phyloP scores from a whole-genome alignment of 2,113 vertebrate species.

The Rhineura floridana region DNA sequence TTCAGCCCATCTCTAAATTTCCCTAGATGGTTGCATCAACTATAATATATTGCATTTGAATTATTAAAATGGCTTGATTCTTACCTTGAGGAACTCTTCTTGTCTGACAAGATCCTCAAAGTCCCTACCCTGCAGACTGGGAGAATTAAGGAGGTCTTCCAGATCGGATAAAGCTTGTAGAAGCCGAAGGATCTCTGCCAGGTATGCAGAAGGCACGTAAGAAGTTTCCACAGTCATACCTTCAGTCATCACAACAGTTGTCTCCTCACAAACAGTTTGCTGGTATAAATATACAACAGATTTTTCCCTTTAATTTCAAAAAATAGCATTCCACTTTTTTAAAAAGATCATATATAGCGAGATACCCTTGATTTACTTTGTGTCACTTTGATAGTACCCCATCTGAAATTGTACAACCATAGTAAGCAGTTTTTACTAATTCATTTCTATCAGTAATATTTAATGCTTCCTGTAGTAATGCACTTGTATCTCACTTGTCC shows the following conservation, averaged over 20 bases:
- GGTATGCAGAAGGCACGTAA: conserved; percentile 84
- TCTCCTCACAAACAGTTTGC: conserved; percentile 81
- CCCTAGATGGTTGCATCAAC: neutral
- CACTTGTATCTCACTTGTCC: neutral
- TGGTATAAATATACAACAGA: conserved; percentile 79
- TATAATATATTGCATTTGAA: too few relatives aligned
- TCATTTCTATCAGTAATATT: neutral
- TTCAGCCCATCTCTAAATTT: neutral
- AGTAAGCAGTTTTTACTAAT: neutral
- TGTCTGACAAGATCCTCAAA: conserved; percentile 90
- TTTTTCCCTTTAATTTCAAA: conserved; percentile 72
- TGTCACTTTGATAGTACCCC: neutral
- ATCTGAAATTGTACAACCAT: neutral
- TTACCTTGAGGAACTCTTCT: conserved; percentile 92
- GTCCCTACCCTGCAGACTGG: conserved; percentile 85
- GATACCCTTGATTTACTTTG: neutral
- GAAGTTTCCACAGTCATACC: conserved; percentile 81
- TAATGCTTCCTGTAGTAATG: neutral
- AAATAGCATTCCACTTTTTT: conserved; percentile 11
- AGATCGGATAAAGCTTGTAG: conserved; percentile 87
- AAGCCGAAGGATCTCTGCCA: conserved; percentile 85
- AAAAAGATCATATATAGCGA: neutral
- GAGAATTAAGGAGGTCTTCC: conserved; percentile 88
- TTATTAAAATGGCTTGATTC: conserved; percentile 20
- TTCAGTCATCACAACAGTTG: conserved; percentile 72